Percentiles rank a stretch among this genome's conserved stretches.
Conservation (phyloP, 2,113 vertebrate species). For the Trichechus manatus region DNA sequence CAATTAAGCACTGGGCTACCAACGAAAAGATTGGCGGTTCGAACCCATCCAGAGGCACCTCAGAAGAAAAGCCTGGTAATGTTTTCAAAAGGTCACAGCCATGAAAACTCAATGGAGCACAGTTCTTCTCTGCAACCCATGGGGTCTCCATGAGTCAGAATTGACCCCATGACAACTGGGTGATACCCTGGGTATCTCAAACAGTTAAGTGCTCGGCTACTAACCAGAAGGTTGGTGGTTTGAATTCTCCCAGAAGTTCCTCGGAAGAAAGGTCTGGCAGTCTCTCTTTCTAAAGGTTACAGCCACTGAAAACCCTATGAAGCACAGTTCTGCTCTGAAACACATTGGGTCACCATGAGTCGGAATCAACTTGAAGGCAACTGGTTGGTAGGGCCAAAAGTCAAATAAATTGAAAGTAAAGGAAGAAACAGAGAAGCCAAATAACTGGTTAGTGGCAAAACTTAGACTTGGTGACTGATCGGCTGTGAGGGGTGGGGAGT, state of each 20-base stretch:
- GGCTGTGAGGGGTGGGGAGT: not conserved
- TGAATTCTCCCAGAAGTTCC: not conserved
- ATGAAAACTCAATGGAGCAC: too few species aligned
- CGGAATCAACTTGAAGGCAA: not conserved
- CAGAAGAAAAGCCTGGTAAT: too few species aligned
- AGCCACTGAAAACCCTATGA: not conserved
- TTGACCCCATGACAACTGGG: too few species aligned
- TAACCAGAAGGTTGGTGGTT: not conserved
- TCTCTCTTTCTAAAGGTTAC: not conserved
- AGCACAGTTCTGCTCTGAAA: not conserved
- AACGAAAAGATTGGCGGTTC: too few species aligned
- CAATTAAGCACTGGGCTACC: not conserved
- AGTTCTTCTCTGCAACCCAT: too few species aligned
- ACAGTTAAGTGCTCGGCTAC: too few species aligned
- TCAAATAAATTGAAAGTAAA: slow-evolving; percentile 13
- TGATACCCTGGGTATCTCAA: too few species aligned
- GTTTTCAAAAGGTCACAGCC: too few species aligned
- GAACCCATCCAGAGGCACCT: too few species aligned
- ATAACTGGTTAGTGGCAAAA: not conserved
- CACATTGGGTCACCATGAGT: not conserved
- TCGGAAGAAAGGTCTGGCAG: not conserved
- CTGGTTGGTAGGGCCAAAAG: not conserved
- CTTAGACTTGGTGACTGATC: not conserved
- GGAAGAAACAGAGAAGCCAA: not conserved
- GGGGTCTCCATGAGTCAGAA: too few species aligned